Base-by-base conservation (phyloP, 2,113 vertebrate species). In the Aspiorhynchus laticeps region DNA sequence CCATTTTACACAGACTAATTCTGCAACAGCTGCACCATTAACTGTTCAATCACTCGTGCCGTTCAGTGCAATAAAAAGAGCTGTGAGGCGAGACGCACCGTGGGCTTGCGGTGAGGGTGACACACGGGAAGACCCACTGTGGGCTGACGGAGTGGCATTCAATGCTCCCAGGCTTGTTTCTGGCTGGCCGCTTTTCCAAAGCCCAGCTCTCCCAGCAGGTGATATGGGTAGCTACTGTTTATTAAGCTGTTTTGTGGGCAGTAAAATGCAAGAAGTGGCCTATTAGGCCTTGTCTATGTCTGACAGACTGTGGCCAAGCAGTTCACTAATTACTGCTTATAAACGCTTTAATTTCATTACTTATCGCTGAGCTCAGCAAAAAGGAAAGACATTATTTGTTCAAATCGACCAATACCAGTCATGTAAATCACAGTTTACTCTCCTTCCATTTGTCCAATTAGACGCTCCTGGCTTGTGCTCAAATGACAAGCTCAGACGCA, bases 231-330 rank as follows among this genome's bases (percentile, higher is more conserved):
- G 48, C 67, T 89, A 88, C 46, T 90, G 69, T 91, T 94, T 91
- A 90, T 92, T 92, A 92, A 90, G 85, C 1, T 86, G 90, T 94
- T 89, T 87, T 90, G 85, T 86, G 31, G 90, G 67, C 86, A 93
- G 91, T 90, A 91, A 94, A 92, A 86, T 81, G 1, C 1, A 78
- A 67, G 78, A 85, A 88, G 59, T 88, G 87, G 92, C 91, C 75
- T 77, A 89, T 91, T 90, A 86, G 77, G 77, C 90, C 93, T 87
- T 93, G 93, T 92, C 94, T 92, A 74, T 31, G 31, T 92, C 91
- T 93, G 93, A 83, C 89, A 84, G 51, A 73, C 89, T 93, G 90
- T 89, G 91, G 93, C 90, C 83, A 9, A 84, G 86, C 85, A 87
- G 83, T 91, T 91, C 88, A 87, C 84, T 85, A 90, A 90, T 91